Evolutionary conservation across 2,888 invertebrate species (phyloP).

Genomic region (Gymnocheta viridis): DNA sequence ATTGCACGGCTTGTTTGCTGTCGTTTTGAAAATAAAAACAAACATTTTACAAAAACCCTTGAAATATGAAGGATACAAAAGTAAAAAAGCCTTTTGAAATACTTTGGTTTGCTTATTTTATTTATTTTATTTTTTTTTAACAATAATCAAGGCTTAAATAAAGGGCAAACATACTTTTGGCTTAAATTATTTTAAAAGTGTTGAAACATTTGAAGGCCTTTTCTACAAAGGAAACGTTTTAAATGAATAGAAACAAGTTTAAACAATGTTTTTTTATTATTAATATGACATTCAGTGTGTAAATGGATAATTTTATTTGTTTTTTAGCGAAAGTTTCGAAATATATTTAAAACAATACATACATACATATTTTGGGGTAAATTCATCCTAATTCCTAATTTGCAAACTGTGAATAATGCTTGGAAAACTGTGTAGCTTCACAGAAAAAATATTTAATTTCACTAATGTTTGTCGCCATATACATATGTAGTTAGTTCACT

Average conservation of each 20-base stretch:
- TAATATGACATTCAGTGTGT: background rate
- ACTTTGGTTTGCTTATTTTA: no score
- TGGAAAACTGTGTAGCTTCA: no score
- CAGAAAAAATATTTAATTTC: no score
- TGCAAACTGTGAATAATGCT: no score
- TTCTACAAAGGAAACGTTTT: slow-evolving; percentile 30
- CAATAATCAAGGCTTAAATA: slow-evolving; percentile 51
- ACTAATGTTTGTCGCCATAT: no score
- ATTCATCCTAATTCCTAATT: no score
- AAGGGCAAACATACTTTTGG: slow-evolving; percentile 44
- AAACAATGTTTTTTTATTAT: background rate
- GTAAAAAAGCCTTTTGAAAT: slow-evolving; percentile 38
- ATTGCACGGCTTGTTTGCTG: slow-evolving; percentile 2
- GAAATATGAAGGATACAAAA: slow-evolving; percentile 57
- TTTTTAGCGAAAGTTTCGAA: no score
- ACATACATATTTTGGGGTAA: no score
- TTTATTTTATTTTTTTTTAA: slow-evolving; percentile 30
- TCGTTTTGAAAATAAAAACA: slow-evolving; percentile 24
- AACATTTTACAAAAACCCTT: slow-evolving; percentile 50
- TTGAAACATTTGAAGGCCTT: slow-evolving; percentile 43
- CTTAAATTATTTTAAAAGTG: slow-evolving; percentile 29
- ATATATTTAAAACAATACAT: background rate
- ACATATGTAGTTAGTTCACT: no score
- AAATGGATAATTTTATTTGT: slow-evolving; percentile 6
- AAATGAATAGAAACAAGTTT: slow-evolving; percentile 18